Evolutionary conservation across 2,888 invertebrate genomes (phyloP).

Genomic region (Sinopyrophorus schimmeli): DNA sequence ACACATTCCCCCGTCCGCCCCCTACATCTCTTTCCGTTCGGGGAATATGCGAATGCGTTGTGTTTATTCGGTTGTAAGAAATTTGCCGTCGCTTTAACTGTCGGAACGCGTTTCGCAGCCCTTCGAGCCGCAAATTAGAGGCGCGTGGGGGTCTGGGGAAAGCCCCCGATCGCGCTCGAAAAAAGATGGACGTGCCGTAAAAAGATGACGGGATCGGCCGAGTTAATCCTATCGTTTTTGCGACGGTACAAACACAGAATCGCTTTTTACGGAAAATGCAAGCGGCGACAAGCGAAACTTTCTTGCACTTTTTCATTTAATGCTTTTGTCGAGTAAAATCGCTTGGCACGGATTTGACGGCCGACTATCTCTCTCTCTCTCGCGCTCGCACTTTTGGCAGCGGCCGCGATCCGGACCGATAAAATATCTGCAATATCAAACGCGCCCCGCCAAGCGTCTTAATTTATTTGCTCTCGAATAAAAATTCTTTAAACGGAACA

Average conservation of each 20-base stretch:
- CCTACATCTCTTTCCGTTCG: slow-evolving; percentile 27
- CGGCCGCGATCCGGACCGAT: slow-evolving; percentile 16
- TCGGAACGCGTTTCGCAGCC: too few relatives aligned
- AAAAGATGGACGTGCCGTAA: slow-evolving; percentile 1
- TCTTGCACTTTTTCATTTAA: slow-evolving; percentile 31
- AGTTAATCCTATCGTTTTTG: slow-evolving; percentile 31
- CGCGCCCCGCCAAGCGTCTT: slow-evolving; percentile 12
- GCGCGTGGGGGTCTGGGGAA: too few relatives aligned
- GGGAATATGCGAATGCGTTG: slow-evolving; percentile 25
- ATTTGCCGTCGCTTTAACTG: slow-evolving; percentile 19
- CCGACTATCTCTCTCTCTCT: slow-evolving; percentile 22
- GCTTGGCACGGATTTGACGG: slow-evolving; percentile 30
- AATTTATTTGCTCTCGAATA: slow-evolving; percentile 16
- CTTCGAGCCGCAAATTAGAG: too few relatives aligned
- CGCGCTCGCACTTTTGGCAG: slow-evolving; percentile 14
- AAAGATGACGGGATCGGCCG: slow-evolving; percentile 22
- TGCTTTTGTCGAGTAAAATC: slow-evolving; percentile 31
- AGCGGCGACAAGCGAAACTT: slow-evolving; percentile 29
- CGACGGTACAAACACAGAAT: slow-evolving; percentile 29
- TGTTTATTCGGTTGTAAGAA: slow-evolving; percentile 29
- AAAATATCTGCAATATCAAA: slow-evolving; percentile 13
- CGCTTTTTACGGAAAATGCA: slow-evolving; percentile 31
- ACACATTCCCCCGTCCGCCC: slow-evolving; percentile 34
- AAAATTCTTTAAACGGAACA: too few relatives aligned
- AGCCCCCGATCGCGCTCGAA: too few relatives aligned